Conservation (phyloP, 1,140 invertebrate species). For the Drosophila elegans region DNA sequence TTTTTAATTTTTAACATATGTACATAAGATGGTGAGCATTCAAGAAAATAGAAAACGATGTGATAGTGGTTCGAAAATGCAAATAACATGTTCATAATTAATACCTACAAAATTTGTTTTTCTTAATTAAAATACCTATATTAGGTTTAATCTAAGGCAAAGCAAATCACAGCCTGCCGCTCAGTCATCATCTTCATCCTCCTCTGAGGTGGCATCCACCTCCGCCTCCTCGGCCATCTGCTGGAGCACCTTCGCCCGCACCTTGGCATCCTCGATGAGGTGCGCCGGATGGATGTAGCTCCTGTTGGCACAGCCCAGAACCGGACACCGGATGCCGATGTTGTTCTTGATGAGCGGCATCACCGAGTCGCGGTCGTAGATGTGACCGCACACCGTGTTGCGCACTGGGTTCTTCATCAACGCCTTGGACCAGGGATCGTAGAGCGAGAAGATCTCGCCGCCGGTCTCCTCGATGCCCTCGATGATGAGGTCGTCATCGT, state of each 20-base stretch:
- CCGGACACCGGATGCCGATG: conserved; percentile 34
- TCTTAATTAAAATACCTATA: too few relatives aligned
- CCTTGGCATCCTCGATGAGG: conserved; percentile 19
- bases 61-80: too few relatives aligned
- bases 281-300: conserved; percentile 27
- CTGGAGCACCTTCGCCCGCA: background rate
- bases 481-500: conserved; percentile 17
- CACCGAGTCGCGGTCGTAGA: conserved; percentile 56
- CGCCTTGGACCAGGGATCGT: conserved; percentile 58
- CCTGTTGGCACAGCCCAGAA: conserved; percentile 47
- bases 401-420: conserved; percentile 50
- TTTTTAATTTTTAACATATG: too few relatives aligned
- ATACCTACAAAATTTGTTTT: background rate
- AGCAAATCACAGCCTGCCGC: background rate
- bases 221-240: background rate
- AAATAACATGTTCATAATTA: too few relatives aligned
- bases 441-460: conserved; percentile 30
- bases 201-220: background rate
- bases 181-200: conserved; percentile 1
- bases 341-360: conserved; percentile 26
- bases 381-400: conserved; percentile 53
- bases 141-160: background rate
- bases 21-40: too few relatives aligned
- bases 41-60: too few relatives aligned
- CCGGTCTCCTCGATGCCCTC: conserved; percentile 9